These are phyloP conservation scores for Lophura nycthemera DNA, from an alignment of 2,113 vertebrate species.

Conservation along the genomic window DNA sequence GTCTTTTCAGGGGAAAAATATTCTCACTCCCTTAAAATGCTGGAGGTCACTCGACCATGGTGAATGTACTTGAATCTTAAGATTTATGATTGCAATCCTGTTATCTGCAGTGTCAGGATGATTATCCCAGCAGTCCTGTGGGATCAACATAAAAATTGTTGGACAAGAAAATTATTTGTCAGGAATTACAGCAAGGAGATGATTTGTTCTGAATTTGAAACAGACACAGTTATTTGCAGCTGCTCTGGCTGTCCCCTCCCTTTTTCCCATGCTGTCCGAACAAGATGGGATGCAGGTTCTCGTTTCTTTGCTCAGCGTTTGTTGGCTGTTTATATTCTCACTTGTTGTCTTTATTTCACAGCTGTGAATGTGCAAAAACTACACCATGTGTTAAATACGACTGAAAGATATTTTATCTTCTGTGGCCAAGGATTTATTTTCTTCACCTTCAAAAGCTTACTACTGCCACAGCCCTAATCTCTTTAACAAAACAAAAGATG, in stretches of 20 bases:
- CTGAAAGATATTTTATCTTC: not conserved
- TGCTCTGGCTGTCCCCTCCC: conserved; percentile 6
- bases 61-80: conserved; percentile 47
- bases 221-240: conserved; percentile 40
- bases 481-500: conserved; percentile 7
- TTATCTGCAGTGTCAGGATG: conserved; percentile 62
- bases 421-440: not conserved
- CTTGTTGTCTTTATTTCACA: conserved; percentile 5
- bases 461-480: not conserved
- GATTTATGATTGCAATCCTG: conserved; percentile 53
- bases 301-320: not conserved
- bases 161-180: conserved; percentile 52
- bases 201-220: conserved; percentile 55
- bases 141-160: conserved; percentile 47
- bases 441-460: not conserved
- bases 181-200: conserved; percentile 36
- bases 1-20: conserved; percentile 2
- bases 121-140: conserved; percentile 15
- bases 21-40: conserved; percentile 11
- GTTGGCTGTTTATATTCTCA: not conserved
- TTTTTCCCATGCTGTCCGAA: conserved; percentile 32
- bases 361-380: not conserved
- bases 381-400: not conserved
- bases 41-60: conserved; percentile 45
- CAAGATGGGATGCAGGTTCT: conserved; percentile 6